These are phyloP conservation scores for Pristionchus fissidentatus DNA, from an alignment of 2,888 invertebrate genomes.

Conservation along the genomic window DNA sequence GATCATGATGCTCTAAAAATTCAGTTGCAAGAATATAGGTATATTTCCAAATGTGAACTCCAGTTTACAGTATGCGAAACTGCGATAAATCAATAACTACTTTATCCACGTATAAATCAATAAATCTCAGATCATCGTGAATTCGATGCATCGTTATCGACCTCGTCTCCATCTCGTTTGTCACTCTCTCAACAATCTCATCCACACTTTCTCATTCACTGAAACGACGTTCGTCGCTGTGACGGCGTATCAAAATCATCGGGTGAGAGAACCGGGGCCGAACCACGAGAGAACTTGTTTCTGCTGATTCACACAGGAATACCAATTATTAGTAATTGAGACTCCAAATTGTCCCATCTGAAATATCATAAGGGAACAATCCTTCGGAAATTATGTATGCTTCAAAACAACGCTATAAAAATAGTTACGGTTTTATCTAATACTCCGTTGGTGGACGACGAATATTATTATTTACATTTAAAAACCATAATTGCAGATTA, in stretches of 20 bases:
- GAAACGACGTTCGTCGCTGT: constrained; percentile 99
- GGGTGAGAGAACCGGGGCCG: constrained; percentile 81
- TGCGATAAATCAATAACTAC: no score
- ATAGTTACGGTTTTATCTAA: background rate
- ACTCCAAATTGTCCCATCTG: no score
- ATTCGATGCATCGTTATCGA: constrained; percentile 99
- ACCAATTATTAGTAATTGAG: no score
- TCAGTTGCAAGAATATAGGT: no score
- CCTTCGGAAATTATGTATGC: no score
- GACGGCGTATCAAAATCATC: constrained; percentile 98
- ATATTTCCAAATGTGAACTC: no score
- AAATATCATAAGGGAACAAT: no score
- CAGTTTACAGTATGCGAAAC: no score
- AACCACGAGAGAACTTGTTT: constrained; percentile 13
- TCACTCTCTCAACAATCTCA: constrained; percentile 50
- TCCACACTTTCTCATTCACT: constrained; percentile 88
- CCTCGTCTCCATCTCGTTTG: constrained; percentile 93
- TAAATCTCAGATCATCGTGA: constrained; percentile 97
- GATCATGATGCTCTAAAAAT: no score
- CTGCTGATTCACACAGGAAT: background rate
- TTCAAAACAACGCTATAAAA: no score
- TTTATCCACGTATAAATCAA: no score
- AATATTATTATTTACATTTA: background rate
- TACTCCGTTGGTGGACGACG: background rate
- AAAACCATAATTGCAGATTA: constrained; percentile 84